Percentiles rank a stretch among this genome's conserved stretches.
These are phyloP conservation scores for Leguminivora glycinivorella DNA, from an alignment of 1,140 invertebrate species.

Conservation along the genomic window DNA sequence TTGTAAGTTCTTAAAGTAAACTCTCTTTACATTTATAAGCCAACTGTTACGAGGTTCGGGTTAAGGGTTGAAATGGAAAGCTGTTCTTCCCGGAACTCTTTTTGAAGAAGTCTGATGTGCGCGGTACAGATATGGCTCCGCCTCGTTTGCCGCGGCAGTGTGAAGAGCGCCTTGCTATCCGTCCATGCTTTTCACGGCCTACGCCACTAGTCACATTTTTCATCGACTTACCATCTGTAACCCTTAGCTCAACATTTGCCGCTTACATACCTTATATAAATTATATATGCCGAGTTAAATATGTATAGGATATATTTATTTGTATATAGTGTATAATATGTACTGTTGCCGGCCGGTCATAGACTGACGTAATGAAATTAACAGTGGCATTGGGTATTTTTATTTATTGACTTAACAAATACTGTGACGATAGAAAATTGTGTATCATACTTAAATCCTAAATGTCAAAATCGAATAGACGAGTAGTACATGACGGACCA, in stretches of 20 bases:
- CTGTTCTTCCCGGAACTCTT: background rate
- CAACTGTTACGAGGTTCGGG: slow-evolving; percentile 42
- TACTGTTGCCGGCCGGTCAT: background rate
- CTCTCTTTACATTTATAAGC: slow-evolving; percentile 77
- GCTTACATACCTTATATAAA: background rate
- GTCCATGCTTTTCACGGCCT: background rate
- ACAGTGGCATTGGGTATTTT: background rate
- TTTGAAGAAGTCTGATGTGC: background rate
- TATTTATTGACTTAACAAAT: background rate
- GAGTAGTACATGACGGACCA: background rate
- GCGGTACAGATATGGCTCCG: background rate
- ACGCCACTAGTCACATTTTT: background rate
- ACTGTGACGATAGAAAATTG: background rate
- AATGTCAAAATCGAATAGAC: background rate
- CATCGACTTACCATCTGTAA: background rate
- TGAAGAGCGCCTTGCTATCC: background rate
- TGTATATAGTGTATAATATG: background rate
- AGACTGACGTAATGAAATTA: background rate
- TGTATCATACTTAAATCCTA: background rate
- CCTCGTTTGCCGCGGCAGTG: background rate
- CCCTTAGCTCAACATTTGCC: background rate
- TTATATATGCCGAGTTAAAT: background rate
- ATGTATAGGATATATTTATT: slow-evolving; percentile 11
- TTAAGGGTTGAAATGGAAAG: slow-evolving; percentile 1
- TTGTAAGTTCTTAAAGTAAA: slow-evolving; percentile 74